Evolutionary conservation across 2,888 invertebrate species (phyloP), one percentile per base, ranked within the genome.

Genomic region (Adelphocoris suturalis): DNA sequence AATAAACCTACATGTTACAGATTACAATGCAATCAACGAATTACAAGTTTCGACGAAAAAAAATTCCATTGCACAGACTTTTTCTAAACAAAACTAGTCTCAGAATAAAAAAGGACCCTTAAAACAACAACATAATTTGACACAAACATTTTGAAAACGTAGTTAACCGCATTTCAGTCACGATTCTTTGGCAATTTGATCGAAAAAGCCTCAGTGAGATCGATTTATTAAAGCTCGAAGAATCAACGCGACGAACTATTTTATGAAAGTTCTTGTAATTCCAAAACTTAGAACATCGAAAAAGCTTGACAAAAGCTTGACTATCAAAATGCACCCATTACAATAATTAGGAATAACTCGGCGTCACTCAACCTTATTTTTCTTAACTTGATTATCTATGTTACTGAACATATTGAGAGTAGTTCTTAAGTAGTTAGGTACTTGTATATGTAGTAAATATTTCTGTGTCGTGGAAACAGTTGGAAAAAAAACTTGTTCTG

Each of bases 171-270:
- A 46, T 81, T 81, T 81, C 81, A 81, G 81, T 81, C 81, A 81
- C 52, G 81, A 81, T 52, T 81, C 81, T 81, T 81, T 81, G 81
- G 81, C 81, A 81, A 19, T 19, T 48, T 19, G 1, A 28, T 11
- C 13, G 48, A 48, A 81, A 81, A 47, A 19, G 47, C 81, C 48
- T 27, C 47, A 46, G 46, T 81, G 81, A 81, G 81, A 81, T 81
- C 81, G 81, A 81, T 48, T 19, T n/a, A 81, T 81, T 81, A 81
- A 81, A 81, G 81, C 81, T 81, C 52, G 81, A 81, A 81, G 47
- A 78, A 78, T 78, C 78, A 46, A 78, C 61, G 61, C 61, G 4
- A 61, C 61, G 19, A 57, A 61, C 19, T 19, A 61, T 61, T 48
- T 19, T 19, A 61, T 3, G 19, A 61, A 61, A 57, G 11, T n/a